Percentiles rank a stretch among this genome's conserved stretches.
Conservation (phyloP, 92 coral and sea anemone genomes). For the Virgularia gustaviana region DNA sequence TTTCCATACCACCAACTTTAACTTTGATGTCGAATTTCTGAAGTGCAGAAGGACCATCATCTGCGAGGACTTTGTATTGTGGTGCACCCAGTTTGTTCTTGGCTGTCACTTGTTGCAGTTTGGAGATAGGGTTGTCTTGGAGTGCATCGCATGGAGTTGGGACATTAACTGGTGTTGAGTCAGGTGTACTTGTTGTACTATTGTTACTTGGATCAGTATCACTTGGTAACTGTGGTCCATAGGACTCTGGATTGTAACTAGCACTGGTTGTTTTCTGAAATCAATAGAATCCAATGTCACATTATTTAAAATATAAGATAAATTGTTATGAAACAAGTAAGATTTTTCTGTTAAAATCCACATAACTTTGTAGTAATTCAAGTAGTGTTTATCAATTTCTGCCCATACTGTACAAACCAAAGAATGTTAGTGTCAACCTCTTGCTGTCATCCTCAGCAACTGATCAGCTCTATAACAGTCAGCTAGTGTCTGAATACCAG, state of each 20-base stretch:
- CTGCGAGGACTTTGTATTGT: conserved; percentile 3
- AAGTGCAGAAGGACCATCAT: conserved; percentile 18
- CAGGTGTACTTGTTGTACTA: not conserved
- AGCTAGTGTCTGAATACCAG: no score
- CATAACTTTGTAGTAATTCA: no score
- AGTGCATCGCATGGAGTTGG: not conserved
- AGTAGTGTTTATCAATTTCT: no score
- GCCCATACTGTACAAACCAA: no score
- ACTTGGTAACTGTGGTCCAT: conserved; percentile 30
- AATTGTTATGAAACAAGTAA: no score
- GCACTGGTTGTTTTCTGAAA: not conserved
- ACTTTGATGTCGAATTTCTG: conserved; percentile 33
- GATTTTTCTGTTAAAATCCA: no score
- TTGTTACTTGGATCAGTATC: not conserved
- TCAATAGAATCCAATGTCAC: no score
- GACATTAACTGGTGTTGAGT: not conserved
- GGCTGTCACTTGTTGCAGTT: not conserved
- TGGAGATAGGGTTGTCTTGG: conserved; percentile 10
- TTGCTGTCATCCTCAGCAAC: no score
- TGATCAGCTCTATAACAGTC: no score
- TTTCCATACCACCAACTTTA: conserved; percentile 19
- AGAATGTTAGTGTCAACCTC: no score
- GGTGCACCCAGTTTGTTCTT: conserved; percentile 17
- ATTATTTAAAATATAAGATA: no score
- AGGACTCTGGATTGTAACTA: conserved; percentile 1